A percentile compares a stretch with the other conserved stretches of the same genome.
Evolutionary conservation across 2,113 vertebrate genomes (phyloP).

Genomic region (Anseranas semipalmata): DNA sequence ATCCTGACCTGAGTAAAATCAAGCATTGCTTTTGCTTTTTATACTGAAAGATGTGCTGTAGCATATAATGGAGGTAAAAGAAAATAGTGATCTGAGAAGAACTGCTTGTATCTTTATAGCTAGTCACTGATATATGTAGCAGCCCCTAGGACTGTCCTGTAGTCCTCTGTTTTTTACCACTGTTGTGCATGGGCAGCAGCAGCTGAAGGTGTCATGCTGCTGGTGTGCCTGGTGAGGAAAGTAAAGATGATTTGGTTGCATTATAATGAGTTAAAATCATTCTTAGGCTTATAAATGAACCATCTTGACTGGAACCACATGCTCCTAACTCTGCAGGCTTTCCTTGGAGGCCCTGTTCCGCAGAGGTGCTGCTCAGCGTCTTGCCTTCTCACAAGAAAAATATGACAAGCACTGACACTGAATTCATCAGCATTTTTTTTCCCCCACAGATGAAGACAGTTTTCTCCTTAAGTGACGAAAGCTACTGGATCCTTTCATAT

Average conservation of each 20-base stretch:
- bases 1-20: not conserved
- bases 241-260: not conserved
- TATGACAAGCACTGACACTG: not conserved
- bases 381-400: not conserved
- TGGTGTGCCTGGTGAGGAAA: not conserved
- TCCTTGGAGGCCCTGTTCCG: not conserved
- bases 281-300: not conserved
- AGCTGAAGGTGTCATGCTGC: not conserved
- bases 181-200: not conserved
- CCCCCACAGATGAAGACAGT: not conserved
- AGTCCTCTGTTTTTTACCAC: not conserved
- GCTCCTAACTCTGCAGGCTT: not conserved
- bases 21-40: not conserved
- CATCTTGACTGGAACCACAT: not conserved
- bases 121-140: not conserved
- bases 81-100: not conserved
- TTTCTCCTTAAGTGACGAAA: not conserved
- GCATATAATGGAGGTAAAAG: not conserved
- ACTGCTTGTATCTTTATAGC: not conserved
- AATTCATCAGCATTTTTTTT: not conserved
- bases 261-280: not conserved
- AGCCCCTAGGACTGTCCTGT: not conserved
- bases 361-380: not conserved
- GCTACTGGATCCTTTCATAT: not conserved
- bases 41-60: not conserved